A percentile compares a stretch with the other conserved stretches of the same genome.
Evolutionary conservation across 2,113 vertebrate genomes (phyloP).

Genomic region (Melospiza melodia): DNA sequence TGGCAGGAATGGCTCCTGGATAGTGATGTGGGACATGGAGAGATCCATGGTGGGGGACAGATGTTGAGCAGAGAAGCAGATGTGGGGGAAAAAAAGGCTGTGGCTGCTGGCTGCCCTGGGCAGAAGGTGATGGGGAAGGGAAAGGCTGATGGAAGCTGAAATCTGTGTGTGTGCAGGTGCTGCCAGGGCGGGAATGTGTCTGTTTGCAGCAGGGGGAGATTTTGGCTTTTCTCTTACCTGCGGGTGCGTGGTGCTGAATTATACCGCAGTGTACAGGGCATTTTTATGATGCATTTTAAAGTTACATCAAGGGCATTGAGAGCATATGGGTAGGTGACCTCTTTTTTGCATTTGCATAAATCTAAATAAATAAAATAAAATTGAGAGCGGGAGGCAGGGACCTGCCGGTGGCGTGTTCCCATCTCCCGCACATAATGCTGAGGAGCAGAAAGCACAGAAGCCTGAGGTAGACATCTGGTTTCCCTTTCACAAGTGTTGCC

Average conservation of each 20-base stretch:
- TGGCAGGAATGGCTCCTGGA: not conserved
- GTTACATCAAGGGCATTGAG: constrained; percentile 10
- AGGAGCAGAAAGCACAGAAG: constrained; percentile 27
- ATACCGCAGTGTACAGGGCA: not conserved
- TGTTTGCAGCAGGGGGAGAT: not conserved
- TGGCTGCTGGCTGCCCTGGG: not conserved
- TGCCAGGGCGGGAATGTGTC: not conserved
- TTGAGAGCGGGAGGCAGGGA: not conserved
- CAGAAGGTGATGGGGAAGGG: not conserved
- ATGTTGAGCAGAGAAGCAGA: not conserved
- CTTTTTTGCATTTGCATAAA: constrained; percentile 45
- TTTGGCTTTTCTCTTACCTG: not conserved
- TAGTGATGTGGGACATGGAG: not conserved
- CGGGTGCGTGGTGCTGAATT: not conserved
- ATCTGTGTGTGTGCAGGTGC: not conserved
- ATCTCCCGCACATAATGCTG: not conserved
- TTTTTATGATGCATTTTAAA: constrained; percentile 26
- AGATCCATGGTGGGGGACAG: not conserved
- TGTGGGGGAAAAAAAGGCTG: not conserved
- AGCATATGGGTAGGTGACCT: constrained; percentile 22
- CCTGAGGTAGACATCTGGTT: constrained; percentile 63
- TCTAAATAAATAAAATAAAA: constrained; percentile 60
- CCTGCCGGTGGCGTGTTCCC: not conserved
- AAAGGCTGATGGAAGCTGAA: not conserved
- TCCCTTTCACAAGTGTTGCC: constrained; percentile 56